Evolutionary conservation across 2,113 vertebrate genomes (phyloP), one percentile per base, ranked within the genome.

Genomic region (Atherinomorus stipes): DNA sequence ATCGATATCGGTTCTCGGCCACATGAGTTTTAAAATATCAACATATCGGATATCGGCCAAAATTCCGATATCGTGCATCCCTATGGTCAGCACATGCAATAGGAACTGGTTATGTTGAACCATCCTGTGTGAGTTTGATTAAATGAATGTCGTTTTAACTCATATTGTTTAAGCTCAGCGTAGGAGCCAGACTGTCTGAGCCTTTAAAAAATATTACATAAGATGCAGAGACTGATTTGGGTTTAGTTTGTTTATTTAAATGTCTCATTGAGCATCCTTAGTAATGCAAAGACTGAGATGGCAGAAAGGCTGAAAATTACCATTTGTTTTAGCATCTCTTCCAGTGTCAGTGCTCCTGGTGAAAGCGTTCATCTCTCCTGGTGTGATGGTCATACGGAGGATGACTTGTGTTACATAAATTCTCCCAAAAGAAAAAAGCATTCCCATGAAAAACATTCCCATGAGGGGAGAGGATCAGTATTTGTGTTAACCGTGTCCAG

Each of bases 201-300:
- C 60, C 44, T 61, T 61, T 62, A 87, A 85, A 80, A 66, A 88
- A 88, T 83, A 75, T 64, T 21, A 53, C 83, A 69, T 52, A 16
- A 3, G 74, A 76, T 47, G 3, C 44, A 22, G 13, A 40, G n/a
- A 5, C 54, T 53, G 50, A 81, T 88, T 80, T 86, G 74, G 23
- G 19, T 88, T 77, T 31, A 13, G 53, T 90, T 85, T 89, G 78
- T 80, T 88, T 84, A 81, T 84, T 78, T 76, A 87, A 85, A 87
- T 78, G 28, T 49, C 9, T 8, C 26, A 78, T 47, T 2, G 2
- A 69, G 26, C 56, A 58, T 38, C 11, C n/a, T 22, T 21, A 16
- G 0, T 42, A 37, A 37, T 11, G 26, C 56, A 58, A 40, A 49
- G 40, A 64, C 52, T 31, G 59, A 74, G 47, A 76, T 52, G 60